Conservation (phyloP, 2,113 vertebrate species). For the Esox niger region DNA sequence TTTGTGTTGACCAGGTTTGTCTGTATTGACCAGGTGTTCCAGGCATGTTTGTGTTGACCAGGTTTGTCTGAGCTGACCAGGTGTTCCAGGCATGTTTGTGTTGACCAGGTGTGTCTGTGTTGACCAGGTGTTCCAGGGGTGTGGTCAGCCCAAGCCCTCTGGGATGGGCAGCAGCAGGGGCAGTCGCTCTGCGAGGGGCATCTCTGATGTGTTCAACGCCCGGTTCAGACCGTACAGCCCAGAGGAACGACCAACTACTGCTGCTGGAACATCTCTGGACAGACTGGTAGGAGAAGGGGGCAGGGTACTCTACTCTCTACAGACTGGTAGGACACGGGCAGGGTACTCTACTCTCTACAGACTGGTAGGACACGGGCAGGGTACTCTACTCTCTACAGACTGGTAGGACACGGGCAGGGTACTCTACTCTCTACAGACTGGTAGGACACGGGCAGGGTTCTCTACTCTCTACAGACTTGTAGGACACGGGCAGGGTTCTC, state of each 20-base stretch:
- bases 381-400: no score
- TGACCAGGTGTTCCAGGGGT: constrained; percentile 89
- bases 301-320: no score
- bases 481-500: not conserved
- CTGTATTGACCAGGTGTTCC: no score
- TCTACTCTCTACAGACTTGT: not conserved
- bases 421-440: not conserved
- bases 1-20: no score
- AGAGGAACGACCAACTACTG: constrained; percentile 85
- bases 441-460: not conserved
- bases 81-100: no score
- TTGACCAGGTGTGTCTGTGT: not conserved
- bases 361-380: no score
- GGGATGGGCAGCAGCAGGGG: constrained; percentile 78
- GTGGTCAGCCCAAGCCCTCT: constrained; percentile 88
- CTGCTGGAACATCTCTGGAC: constrained; percentile 88
- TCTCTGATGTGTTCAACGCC: constrained; percentile 83
- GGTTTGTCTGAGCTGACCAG: no score
- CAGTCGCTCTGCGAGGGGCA: constrained; percentile 83
- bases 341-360: no score
- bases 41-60: no score
- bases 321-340: no score
- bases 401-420: not conserved
- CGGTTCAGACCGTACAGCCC: constrained; percentile 85
- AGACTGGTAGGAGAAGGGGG: constrained; percentile 72